A percentile compares a stretch with the other conserved stretches of the same genome.
These are phyloP conservation scores for Gymnoscopelus microlampas DNA, from an alignment of 2,797 vertebrate species.

Conservation along the genomic window DNA sequence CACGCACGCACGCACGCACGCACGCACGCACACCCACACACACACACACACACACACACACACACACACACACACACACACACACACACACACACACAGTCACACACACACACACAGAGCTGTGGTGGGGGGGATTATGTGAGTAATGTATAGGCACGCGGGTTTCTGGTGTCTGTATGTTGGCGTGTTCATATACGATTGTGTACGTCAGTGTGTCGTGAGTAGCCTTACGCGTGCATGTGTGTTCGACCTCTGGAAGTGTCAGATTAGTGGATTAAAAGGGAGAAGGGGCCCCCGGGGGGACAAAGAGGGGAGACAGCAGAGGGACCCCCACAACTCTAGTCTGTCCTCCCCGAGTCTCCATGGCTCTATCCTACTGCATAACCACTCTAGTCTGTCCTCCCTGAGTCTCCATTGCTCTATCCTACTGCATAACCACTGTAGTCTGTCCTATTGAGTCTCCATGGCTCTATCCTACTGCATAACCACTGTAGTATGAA, in stretches of 20 bases:
- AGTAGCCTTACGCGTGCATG: constrained; percentile 16
- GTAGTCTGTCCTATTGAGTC: neutral
- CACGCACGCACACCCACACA: constrained; percentile 4
- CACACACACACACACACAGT: neutral
- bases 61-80: neutral
- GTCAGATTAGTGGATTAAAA: constrained; percentile 74
- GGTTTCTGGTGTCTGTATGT: constrained; percentile 24
- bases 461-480: neutral
- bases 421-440: too few species aligned
- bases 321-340: neutral
- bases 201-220: constrained; percentile 34
- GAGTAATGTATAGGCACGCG: neutral
- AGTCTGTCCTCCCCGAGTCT: neutral
- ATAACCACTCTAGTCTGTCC: constrained; percentile 3
- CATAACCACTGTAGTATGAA: too few species aligned
- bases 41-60: neutral
- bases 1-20: neutral
- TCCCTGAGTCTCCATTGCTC: neutral
- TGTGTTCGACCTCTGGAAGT: constrained; percentile 64
- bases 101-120: neutral
- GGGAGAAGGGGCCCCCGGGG: constrained; percentile 33
- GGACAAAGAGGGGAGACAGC: constrained; percentile 16
- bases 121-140: neutral
- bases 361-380: neutral
- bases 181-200: constrained; percentile 13